phyloP scores from a whole-genome alignment of 2,113 vertebrate species.

The Manacus vitellinus region DNA sequence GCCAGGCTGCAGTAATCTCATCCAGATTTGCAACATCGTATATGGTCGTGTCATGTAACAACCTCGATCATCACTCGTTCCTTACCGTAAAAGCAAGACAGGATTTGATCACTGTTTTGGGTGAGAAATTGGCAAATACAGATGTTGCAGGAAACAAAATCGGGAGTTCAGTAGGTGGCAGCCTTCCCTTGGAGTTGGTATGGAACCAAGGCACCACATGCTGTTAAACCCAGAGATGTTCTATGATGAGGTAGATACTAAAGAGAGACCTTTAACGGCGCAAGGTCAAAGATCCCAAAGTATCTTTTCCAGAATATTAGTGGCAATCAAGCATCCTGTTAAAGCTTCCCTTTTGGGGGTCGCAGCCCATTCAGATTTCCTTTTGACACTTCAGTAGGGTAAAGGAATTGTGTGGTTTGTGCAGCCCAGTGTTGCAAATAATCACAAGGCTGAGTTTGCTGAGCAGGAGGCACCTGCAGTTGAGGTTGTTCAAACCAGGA shows the following conservation, averaged over 20 bases:
- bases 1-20: not conserved
- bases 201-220: not conserved
- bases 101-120: not conserved
- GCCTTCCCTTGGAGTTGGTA: conserved; percentile 48
- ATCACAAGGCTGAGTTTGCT: not conserved
- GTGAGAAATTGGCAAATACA: not conserved
- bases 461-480: not conserved
- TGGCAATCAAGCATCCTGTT: not conserved
- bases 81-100: not conserved
- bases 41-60: fast-evolving
- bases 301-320: not conserved
- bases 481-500: not conserved
- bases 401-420: not conserved
- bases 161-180: conserved; percentile 54
- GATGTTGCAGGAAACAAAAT: not conserved
- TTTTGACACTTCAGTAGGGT: not conserved
- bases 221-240: not conserved
- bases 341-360: not conserved
- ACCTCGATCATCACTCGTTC: not conserved
- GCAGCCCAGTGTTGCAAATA: not conserved
- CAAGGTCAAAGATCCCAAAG: not conserved
- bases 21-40: not conserved
- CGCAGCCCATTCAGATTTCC: not conserved
- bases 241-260: not conserved
- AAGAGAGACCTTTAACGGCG: not conserved